These are phyloP conservation scores for Catotricha subobsoleta DNA, from an alignment of 2,888 invertebrate species.

Conservation along the genomic window DNA sequence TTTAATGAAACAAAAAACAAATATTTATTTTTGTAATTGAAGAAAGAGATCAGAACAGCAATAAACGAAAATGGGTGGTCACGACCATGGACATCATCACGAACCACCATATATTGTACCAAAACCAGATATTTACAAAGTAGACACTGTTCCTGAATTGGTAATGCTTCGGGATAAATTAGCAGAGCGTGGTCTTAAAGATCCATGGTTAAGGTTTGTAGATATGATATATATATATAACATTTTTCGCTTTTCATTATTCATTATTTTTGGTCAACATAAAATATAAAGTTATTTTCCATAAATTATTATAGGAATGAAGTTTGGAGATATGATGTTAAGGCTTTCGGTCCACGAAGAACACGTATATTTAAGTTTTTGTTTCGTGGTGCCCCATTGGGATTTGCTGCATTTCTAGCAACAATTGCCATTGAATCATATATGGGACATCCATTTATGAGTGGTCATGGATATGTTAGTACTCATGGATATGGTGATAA, in stretches of 20 bases:
- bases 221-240: slow-evolving; percentile 5
- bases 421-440: slow-evolving; percentile 34
- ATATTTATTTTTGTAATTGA: no score
- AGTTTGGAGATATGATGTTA: slow-evolving; percentile 58
- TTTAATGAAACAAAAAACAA: no score
- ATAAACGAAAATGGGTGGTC: slow-evolving; percentile 34
- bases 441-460: no score
- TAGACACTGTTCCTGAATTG: slow-evolving; percentile 48
- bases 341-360: slow-evolving; percentile 36
- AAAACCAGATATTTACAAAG: slow-evolving; percentile 44
- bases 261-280: no score
- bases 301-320: slow-evolving; percentile 43
- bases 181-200: slow-evolving; percentile 51
- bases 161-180: slow-evolving; percentile 44
- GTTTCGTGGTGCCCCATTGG: slow-evolving; percentile 46
- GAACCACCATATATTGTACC: slow-evolving; percentile 49
- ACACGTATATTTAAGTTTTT: slow-evolving; percentile 31
- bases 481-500: slow-evolving; percentile 30
- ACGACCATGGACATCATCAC: slow-evolving; percentile 26
- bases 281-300: no score
- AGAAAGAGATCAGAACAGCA: not conserved
- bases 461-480: slow-evolving; percentile 19
- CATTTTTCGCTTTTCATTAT: no score
- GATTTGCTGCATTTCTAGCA: slow-evolving; percentile 38
- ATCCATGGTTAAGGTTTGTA: slow-evolving; percentile 68